Percentiles rank a stretch among this genome's conserved stretches.
These are phyloP conservation scores for Digitonthophagus gazella DNA, from an alignment of 2,888 invertebrate species.

Conservation along the genomic window DNA sequence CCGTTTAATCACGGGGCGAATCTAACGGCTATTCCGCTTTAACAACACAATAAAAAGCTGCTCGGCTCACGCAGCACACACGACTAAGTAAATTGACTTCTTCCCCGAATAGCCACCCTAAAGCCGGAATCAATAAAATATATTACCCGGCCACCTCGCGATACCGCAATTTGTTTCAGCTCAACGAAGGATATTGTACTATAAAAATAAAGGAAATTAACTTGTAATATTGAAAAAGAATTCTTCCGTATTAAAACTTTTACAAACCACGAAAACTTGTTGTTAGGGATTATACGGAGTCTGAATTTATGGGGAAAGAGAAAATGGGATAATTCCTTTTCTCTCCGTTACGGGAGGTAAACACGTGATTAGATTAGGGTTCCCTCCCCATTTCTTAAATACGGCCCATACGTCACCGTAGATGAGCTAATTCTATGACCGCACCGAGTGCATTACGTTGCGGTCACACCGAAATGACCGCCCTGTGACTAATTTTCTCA, in stretches of 20 bases:
- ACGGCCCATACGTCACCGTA: neutral
- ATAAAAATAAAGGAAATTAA: neutral
- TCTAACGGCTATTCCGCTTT: conserved; percentile 10
- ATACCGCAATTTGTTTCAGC: neutral
- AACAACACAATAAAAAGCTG: conserved; percentile 13
- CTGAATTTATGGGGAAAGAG: too few relatives aligned
- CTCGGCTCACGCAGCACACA: conserved; percentile 8
- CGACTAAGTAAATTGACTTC: conserved; percentile 17
- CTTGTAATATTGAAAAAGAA: too few relatives aligned
- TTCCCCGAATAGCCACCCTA: conserved; percentile 13
- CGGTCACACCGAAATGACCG: neutral
- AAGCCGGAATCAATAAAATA: conserved; percentile 16
- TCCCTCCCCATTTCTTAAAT: neutral
- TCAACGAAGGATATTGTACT: neutral
- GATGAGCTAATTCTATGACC: neutral
- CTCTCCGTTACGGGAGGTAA: too few relatives aligned
- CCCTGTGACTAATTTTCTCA: neutral
- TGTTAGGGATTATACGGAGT: too few relatives aligned
- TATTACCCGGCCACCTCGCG: conserved; percentile 11
- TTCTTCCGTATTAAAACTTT: too few relatives aligned
- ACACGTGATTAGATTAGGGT: neutral
- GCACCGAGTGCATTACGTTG: neutral
- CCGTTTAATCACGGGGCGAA: conserved; percentile 13
- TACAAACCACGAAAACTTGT: too few relatives aligned
- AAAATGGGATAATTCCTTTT: neutral